Evolutionary conservation across 2,888 invertebrate genomes (phyloP).

Genomic region (Limnephilus rhombicus): DNA sequence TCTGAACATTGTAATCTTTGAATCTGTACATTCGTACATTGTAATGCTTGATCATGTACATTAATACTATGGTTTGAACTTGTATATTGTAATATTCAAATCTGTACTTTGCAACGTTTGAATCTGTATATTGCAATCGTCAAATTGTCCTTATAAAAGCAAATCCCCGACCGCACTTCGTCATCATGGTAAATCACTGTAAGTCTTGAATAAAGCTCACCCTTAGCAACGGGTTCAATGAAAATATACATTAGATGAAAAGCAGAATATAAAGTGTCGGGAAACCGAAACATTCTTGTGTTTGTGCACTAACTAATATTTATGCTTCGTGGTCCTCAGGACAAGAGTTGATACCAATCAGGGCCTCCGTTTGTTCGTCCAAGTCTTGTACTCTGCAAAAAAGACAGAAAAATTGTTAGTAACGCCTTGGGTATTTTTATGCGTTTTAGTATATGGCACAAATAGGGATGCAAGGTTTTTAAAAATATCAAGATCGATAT

Average conservation of each 20-base stretch:
- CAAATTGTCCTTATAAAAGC: not conserved
- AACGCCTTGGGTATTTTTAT: no score
- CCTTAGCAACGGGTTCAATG: conserved; percentile 12
- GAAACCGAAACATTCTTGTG: conserved; percentile 7
- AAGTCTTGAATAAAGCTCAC: conserved; percentile 43
- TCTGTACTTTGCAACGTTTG: not conserved
- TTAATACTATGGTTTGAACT: no score
- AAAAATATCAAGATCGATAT: no score
- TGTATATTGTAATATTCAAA: not conserved
- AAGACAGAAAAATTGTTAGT: not conserved
- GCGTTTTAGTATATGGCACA: no score
- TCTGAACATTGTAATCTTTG: not conserved
- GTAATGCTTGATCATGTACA: not conserved
- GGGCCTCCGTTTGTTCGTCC: conserved; percentile 81
- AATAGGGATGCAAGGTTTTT: no score
- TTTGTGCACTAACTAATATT: conserved; percentile 33
- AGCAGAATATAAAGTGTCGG: not conserved
- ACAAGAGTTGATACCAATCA: conserved; percentile 71
- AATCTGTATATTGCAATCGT: not conserved
- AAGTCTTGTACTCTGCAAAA: conserved; percentile 73
- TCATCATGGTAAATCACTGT: not conserved
- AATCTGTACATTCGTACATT: not conserved
- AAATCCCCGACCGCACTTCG: not conserved
- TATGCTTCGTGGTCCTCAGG: conserved; percentile 65
- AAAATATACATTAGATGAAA: conserved; percentile 18